phyloP scores from a whole-genome alignment of 92 coral and sea anemone genomes.

The Paragorgia papillata region DNA sequence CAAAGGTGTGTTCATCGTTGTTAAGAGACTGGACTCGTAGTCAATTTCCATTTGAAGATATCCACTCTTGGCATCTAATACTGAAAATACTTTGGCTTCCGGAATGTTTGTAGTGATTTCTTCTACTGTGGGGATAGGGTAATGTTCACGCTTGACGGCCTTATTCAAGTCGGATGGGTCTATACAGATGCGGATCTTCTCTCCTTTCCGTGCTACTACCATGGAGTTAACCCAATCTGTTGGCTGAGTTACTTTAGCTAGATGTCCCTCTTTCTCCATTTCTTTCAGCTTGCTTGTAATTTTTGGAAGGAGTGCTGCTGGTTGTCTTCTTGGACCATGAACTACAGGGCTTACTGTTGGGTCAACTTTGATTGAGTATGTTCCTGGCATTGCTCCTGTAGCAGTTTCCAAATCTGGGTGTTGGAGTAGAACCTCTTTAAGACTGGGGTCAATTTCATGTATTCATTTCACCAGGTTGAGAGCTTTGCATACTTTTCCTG shows the following conservation, averaged over 20 bases:
- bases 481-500: slow-evolving; percentile 60
- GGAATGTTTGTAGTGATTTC: slow-evolving; percentile 51
- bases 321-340: slow-evolving; percentile 60
- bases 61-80: slow-evolving; percentile 58
- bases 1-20: slow-evolving; percentile 32
- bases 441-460: slow-evolving; percentile 42
- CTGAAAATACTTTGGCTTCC: slow-evolving; percentile 50
- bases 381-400: slow-evolving; percentile 63
- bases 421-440: slow-evolving; percentile 51
- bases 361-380: slow-evolving; percentile 44
- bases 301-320: slow-evolving; percentile 58
- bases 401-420: slow-evolving; percentile 52
- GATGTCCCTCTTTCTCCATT: slow-evolving; percentile 56
- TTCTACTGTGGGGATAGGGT: slow-evolving; percentile 59
- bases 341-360: slow-evolving; percentile 51
- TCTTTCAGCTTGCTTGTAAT: slow-evolving; percentile 43
- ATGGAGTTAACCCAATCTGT: slow-evolving; percentile 61
- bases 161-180: slow-evolving; percentile 54
- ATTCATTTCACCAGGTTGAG: slow-evolving; percentile 56
- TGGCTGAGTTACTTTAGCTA: slow-evolving; percentile 54
- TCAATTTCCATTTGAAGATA: slow-evolving; percentile 63
- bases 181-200: slow-evolving; percentile 49
- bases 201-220: slow-evolving; percentile 53
- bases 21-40: slow-evolving; percentile 39
- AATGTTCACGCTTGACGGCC: slow-evolving; percentile 54